These are phyloP conservation scores for Macrophya alboannulata DNA, from an alignment of 2,888 invertebrate genomes.

Conservation along the genomic window DNA sequence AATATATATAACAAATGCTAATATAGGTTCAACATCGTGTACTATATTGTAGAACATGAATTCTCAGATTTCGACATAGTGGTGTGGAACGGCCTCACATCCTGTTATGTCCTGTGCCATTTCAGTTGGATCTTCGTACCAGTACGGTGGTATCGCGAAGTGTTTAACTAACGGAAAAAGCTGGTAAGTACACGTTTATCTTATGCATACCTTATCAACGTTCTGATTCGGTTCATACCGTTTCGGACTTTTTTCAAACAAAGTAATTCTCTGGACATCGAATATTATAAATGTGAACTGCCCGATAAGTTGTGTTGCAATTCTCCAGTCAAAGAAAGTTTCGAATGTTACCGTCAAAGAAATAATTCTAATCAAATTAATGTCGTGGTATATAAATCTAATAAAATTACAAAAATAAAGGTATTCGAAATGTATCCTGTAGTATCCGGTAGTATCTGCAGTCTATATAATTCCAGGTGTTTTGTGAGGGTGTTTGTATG, in stretches of 20 bases:
- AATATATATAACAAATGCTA: neutral
- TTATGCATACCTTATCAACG: constrained; percentile 4
- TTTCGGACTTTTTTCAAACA: neutral
- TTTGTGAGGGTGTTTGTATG: no score
- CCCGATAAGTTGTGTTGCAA: neutral
- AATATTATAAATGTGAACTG: neutral
- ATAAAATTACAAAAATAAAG: no score
- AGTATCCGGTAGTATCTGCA: no score
- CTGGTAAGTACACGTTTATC: constrained; percentile 4
- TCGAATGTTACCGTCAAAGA: constrained; percentile 18
- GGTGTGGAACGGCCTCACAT: neutral
- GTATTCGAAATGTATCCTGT: no score
- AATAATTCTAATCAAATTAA: neutral
- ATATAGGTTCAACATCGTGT: no score
- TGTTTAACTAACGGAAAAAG: neutral
- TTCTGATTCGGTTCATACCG: constrained; percentile 1
- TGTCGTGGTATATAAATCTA: no score
- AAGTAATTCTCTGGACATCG: neutral
- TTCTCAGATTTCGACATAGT: neutral
- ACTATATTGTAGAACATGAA: no score
- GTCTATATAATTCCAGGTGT: no score
- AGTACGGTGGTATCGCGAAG: neutral
- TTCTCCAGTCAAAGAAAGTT: neutral
- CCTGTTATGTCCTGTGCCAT: neutral
- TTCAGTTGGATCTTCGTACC: neutral